Evolutionary conservation across 2,113 vertebrate species (phyloP).

Genomic region (Petroica traversi): DNA sequence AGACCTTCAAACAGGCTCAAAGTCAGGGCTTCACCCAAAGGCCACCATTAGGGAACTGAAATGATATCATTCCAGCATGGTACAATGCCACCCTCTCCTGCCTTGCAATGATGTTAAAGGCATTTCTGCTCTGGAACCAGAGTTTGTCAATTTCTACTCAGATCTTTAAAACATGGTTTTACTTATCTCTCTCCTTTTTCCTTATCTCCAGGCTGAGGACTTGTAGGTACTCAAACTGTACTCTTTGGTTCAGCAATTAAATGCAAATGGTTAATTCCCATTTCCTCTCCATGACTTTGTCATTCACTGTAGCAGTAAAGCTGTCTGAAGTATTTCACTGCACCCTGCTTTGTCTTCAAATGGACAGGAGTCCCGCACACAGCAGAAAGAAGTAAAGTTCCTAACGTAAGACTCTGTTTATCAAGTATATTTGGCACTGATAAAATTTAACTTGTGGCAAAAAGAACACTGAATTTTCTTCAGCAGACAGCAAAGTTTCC

Average conservation of each 20-base stretch:
- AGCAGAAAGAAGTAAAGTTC: neutral
- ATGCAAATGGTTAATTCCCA: neutral
- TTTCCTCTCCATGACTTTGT: neutral
- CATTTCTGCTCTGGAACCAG: neutral
- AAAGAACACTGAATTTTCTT: neutral
- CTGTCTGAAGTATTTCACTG: neutral
- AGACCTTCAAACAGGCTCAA: neutral
- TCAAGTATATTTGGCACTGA: neutral
- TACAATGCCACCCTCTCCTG: neutral
- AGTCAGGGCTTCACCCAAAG: neutral
- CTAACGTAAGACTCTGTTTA: neutral
- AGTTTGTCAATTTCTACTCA: neutral
- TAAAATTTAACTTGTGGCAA: neutral
- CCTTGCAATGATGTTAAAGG: neutral
- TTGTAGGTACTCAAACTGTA: neutral
- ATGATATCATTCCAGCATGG: fast-evolving
- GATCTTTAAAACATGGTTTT: neutral
- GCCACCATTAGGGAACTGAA: neutral
- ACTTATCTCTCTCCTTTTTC: neutral
- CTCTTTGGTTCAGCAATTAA: neutral
- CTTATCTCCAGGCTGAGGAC: neutral
- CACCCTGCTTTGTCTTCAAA: neutral
- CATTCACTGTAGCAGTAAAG: neutral
- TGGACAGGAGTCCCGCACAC: neutral
- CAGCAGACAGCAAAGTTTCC: neutral